These are phyloP conservation scores for Balaeniceps rex DNA, from an alignment of 2,113 vertebrate species.

Conservation along the genomic window DNA sequence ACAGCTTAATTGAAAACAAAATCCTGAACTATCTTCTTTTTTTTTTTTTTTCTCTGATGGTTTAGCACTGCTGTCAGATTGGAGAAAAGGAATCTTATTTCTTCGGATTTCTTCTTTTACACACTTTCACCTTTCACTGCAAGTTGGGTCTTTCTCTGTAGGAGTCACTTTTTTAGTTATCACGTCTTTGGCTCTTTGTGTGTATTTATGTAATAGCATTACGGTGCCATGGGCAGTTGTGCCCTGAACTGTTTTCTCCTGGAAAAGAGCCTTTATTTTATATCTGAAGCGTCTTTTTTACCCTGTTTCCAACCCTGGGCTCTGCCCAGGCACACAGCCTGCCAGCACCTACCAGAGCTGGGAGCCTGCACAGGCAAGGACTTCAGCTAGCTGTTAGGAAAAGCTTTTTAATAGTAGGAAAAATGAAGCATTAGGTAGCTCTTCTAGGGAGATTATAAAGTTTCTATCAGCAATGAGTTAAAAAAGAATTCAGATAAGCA, in stretches of 20 bases:
- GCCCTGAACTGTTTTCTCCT: not conserved
- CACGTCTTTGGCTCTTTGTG: not conserved
- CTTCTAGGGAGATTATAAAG: not conserved
- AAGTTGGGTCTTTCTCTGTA: not conserved
- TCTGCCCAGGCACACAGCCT: not conserved
- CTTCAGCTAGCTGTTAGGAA: not conserved
- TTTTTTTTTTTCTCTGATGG: not conserved
- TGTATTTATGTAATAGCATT: not conserved
- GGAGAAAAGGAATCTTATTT: not conserved
- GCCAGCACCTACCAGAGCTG: not conserved
- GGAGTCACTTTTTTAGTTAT: not conserved
- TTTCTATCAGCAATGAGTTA: not conserved
- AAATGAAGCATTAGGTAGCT: not conserved
- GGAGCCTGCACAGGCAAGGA: not conserved
- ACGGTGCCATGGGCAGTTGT: fast-evolving
- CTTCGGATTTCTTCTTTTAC: not conserved
- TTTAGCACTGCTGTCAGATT: not conserved
- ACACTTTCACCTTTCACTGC: not conserved
- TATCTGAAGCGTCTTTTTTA: not conserved
- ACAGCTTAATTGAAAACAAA: constrained; percentile 23
- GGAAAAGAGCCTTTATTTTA: not conserved
- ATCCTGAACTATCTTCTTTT: not conserved
- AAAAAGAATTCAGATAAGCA: not conserved
- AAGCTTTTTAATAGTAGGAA: not conserved
- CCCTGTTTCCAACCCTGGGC: not conserved